Evolutionary conservation across 2,113 vertebrate species (phyloP), one percentile per base, ranked within the genome.

Genomic region (Triplophysa siluroides): DNA sequence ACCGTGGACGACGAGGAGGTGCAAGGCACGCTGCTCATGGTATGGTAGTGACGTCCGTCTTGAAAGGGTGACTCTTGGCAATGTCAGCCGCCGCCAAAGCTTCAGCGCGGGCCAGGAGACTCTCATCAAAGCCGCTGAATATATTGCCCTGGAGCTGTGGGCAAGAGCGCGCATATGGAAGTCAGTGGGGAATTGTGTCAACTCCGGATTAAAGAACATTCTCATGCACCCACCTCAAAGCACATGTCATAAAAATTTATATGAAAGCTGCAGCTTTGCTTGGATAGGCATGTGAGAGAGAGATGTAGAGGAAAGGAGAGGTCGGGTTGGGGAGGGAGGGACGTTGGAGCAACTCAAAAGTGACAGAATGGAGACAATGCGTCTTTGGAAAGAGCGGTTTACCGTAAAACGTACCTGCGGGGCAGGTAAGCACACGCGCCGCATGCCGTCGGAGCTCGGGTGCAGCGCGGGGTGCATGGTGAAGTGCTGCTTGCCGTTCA

Each of bases 171-270:
- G 67, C 61, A 78, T 11, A 50, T 65, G 90, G 90, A 90, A 91
- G 96, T 96, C 91, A 96, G 94, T 90, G 90, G 96, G 95, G 94
- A 94, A 95, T 94, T 92, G 90, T 92, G 93, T 92, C 94, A 95
- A 92, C 94, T 92, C 94, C 92, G 94, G 92, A 94, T 95, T 95
- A 92, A 94, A 95, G 94, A 94, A 94, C 94, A 94, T 94, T 93
- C 93, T 93, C 93, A 88, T 93, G 94, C 91, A 92, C 89, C 90
- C 93, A 93, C 95, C 95, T 95, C 95, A 92, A 94, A 95, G 94
- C 95, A 88, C 94, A 92, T 93, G 93, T 97, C 96, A 97, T 97
- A 96, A 98, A 98, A 96, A 98, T 98, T 97, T 92, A 98, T 96
- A 94, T 92, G 92, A 91, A 94, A 93, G 94, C 92, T 87, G 91